Evolutionary conservation across 2,888 invertebrate species (phyloP).

Genomic region (Cantharis nigra): DNA sequence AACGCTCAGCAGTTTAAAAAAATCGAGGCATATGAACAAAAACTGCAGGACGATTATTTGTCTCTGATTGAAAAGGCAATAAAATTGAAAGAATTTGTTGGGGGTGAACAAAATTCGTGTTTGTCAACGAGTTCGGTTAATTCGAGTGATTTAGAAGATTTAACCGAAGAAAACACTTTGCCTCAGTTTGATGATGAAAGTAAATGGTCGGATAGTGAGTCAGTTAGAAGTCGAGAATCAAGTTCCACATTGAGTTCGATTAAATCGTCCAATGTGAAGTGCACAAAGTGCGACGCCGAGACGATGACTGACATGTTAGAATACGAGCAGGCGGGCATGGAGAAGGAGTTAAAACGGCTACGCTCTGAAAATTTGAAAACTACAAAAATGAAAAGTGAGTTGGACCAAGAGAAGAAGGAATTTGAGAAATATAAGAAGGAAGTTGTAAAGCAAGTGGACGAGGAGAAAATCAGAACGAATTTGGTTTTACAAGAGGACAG

Average conservation of each 20-base stretch:
- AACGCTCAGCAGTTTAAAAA: neutral
- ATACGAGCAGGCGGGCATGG: slow-evolving; percentile 68
- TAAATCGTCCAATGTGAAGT: neutral
- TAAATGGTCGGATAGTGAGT: slow-evolving; percentile 24
- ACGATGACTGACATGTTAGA: slow-evolving; percentile 51
- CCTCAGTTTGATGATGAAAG: slow-evolving; percentile 24
- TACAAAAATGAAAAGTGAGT: slow-evolving; percentile 49
- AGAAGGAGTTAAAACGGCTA: slow-evolving; percentile 65
- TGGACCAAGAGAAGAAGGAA: slow-evolving; percentile 59
- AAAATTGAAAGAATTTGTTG: slow-evolving; percentile 13
- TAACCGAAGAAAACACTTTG: neutral
- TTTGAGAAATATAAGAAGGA: slow-evolving; percentile 60
- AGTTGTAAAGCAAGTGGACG: slow-evolving; percentile 63
- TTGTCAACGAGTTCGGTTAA: slow-evolving; percentile 33
- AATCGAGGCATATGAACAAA: slow-evolving; percentile 5
- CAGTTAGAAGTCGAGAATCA: neutral
- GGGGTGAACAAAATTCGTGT: neutral
- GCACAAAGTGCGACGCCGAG: slow-evolving; percentile 23
- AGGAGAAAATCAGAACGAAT: slow-evolving; percentile 67
- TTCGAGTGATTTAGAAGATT: slow-evolving; percentile 30
- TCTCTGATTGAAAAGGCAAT: slow-evolving; percentile 16
- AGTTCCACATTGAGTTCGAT: neutral
- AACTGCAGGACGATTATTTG: slow-evolving; percentile 16
- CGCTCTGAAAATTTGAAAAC: slow-evolving; percentile 60
- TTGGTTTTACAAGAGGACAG: slow-evolving; percentile 66